phyloP scores from a whole-genome alignment of 2,888 invertebrate species.

The Zootermopsis nevadensis region DNA sequence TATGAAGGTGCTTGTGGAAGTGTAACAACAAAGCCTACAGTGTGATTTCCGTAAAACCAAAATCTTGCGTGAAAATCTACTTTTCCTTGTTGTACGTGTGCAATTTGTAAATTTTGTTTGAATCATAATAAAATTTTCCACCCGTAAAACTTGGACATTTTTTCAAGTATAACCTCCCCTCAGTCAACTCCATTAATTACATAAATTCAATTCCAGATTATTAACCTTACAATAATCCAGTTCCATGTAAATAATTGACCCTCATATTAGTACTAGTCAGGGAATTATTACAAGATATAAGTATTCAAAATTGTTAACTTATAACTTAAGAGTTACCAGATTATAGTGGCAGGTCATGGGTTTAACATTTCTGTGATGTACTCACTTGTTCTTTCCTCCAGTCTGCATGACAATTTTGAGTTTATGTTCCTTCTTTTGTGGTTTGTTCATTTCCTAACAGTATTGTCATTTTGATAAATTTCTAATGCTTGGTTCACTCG shows the following conservation, averaged over 20 bases:
- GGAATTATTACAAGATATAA: neutral
- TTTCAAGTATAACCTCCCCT: conserved; percentile 48
- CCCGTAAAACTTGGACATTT: conserved; percentile 43
- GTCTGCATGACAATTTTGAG: conserved; percentile 3
- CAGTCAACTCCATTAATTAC: conserved; percentile 36
- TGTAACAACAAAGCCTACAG: conserved; percentile 22
- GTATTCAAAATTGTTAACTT: conserved; percentile 14
- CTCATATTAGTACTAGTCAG: neutral
- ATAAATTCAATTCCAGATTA: conserved; percentile 36
- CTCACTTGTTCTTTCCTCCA: conserved; percentile 11
- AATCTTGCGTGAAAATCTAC: conserved; percentile 33
- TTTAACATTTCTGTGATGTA: conserved; percentile 20
- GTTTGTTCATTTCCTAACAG: conserved; percentile 12
- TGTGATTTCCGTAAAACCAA: conserved; percentile 20
- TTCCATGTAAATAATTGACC: conserved; percentile 18
- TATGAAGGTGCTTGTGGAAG: conserved; percentile 15
- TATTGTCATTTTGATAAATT: conserved; percentile 10
- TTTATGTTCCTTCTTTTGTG: neutral
- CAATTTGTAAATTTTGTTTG: conserved; percentile 53
- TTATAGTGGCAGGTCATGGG: neutral
- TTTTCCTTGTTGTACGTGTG: conserved; percentile 48
- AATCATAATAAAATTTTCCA: conserved; percentile 51
- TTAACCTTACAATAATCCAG: conserved; percentile 22
- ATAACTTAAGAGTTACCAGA: neutral
- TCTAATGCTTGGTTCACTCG: neutral